Evolutionary conservation across 2,113 vertebrate genomes (phyloP).

Genomic region (Aphelocoma coerulescens): DNA sequence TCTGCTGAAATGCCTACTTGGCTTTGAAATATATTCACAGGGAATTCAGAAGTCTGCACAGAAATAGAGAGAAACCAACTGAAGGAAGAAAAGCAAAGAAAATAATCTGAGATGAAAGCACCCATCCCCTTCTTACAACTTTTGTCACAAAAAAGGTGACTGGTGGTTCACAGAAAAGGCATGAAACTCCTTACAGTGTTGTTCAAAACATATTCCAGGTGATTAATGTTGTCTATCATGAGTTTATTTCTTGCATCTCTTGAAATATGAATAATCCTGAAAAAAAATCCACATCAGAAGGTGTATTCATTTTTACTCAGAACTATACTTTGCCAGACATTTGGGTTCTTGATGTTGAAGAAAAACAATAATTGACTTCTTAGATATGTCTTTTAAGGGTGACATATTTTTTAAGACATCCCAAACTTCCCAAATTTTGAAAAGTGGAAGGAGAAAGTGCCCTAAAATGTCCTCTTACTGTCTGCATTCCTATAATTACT

Average conservation of each 20-base stretch:
- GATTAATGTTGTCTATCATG: not conserved
- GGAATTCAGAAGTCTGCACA: not conserved
- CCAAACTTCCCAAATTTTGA: not conserved
- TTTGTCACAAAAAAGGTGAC: not conserved
- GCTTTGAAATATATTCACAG: conserved; percentile 10
- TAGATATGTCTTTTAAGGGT: not conserved
- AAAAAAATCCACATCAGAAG: not conserved
- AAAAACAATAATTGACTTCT: not conserved
- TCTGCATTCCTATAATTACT: not conserved
- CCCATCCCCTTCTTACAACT: not conserved
- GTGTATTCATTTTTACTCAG: not conserved
- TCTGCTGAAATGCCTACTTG: not conserved
- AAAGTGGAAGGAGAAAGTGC: not conserved
- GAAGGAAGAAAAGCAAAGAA: not conserved
- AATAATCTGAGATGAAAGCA: not conserved
- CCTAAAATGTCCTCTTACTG: not conserved
- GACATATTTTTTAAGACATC: not conserved
- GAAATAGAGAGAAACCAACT: not conserved
- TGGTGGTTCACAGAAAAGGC: not conserved
- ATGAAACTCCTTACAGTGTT: not conserved
- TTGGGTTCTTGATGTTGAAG: not conserved
- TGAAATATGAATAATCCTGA: not conserved
- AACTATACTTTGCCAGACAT: not conserved
- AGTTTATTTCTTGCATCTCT: not conserved
- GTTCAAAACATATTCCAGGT: not conserved